Conservation (phyloP, 1,140 invertebrate genomes). For the Drosophila subpulchrella region DNA sequence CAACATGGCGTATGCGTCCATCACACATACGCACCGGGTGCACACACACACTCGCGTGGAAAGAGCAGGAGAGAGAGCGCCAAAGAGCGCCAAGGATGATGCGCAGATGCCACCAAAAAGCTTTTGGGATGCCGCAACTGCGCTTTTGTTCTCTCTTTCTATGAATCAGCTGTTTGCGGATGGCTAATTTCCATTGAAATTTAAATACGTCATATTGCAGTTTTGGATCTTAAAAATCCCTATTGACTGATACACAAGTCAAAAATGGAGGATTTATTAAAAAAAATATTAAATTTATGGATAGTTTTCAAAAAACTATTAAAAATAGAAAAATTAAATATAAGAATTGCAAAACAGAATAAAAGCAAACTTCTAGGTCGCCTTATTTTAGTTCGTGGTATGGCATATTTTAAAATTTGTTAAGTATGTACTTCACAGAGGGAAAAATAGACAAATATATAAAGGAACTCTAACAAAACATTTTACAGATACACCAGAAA, state of each 20-base stretch:
- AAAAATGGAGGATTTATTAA: background rate
- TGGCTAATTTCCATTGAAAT: constrained; percentile 4
- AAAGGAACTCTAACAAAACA: no score
- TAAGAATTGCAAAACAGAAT: background rate
- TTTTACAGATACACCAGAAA: no score
- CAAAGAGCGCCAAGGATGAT: constrained; percentile 5
- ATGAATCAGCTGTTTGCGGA: constrained; percentile 32
- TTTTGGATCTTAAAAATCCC: background rate
- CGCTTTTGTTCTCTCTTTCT: constrained; percentile 13
- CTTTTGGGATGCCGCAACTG: background rate
- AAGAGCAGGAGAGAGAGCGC: background rate
- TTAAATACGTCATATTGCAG: background rate
- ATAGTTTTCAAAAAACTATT: no score
- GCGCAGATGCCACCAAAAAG: constrained; percentile 19
- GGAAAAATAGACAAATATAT: no score
- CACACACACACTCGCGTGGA: constrained; percentile 16
- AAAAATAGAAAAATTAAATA: background rate
- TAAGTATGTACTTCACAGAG: no score
- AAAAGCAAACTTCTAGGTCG: no score
- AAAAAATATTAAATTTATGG: background rate
- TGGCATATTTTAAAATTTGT: no score
- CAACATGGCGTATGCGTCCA: constrained; percentile 66
- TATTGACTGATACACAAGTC: background rate
- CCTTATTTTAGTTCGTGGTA: background rate
- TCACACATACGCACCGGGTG: constrained; percentile 43